These are phyloP conservation scores for Xyliphius kryptos DNA, from an alignment of 2,113 vertebrate species.

Conservation along the genomic window DNA sequence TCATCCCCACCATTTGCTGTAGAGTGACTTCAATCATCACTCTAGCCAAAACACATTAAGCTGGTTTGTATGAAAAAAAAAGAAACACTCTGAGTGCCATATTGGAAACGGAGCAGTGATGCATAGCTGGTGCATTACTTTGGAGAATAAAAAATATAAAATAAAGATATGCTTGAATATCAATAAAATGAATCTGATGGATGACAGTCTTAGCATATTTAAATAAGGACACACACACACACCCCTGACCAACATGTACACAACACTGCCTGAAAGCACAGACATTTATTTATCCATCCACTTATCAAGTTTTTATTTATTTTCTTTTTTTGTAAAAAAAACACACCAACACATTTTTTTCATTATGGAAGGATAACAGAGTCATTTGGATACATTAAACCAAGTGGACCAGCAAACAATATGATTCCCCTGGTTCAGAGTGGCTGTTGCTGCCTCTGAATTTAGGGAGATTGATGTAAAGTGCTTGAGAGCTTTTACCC, in stretches of 20 bases:
- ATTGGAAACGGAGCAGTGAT: conserved; percentile 68
- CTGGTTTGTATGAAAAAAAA: conserved; percentile 53
- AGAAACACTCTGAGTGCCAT: conserved; percentile 48
- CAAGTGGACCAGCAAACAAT: conserved; percentile 56
- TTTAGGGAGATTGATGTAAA: conserved; percentile 62
- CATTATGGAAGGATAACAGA: conserved; percentile 53
- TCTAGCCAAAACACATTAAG: conserved; percentile 71
- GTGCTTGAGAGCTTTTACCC: conserved; percentile 63
- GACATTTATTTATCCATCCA: conserved; percentile 49
- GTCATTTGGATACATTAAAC: conserved; percentile 68
- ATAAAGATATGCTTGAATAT: too few species aligned
- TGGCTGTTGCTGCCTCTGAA: conserved; percentile 57
- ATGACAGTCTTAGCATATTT: conserved; percentile 53
- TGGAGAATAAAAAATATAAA: conserved; percentile 66
- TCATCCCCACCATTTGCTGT: conserved; percentile 47
- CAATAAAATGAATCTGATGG: conserved; percentile 56
- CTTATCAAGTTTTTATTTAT: too few species aligned
- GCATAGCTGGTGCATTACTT: conserved; percentile 68
- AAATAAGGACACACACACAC: conserved; percentile 27
- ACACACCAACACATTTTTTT: conserved; percentile 37
- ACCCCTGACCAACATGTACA: conserved; percentile 26
- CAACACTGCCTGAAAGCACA: conserved; percentile 44
- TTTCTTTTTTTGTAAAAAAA: too few species aligned
- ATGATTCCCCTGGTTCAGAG: conserved; percentile 46
- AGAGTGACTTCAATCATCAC: conserved; percentile 72